Percentiles rank a stretch among this genome's conserved stretches.
Conservation (phyloP, 1,140 invertebrate genomes). For the Sycophaga agraensis region DNA sequence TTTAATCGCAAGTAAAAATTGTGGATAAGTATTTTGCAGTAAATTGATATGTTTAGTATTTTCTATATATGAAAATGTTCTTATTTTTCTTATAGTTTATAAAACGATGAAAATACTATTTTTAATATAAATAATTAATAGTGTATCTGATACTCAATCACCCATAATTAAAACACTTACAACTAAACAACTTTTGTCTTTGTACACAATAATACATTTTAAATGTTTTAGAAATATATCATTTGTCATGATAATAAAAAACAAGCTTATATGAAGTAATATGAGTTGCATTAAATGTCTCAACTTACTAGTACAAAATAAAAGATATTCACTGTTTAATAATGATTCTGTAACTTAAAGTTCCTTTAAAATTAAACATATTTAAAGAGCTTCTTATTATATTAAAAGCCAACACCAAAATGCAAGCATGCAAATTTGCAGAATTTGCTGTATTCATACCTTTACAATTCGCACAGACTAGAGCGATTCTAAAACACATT, state of each 20-base stretch:
- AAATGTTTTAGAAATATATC: conserved; percentile 2
- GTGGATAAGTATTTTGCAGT: conserved; percentile 7
- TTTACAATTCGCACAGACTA: conserved; percentile 25
- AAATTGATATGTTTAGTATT: conserved; percentile 26
- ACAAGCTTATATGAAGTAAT: conserved; percentile 25
- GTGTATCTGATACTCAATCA: conserved; percentile 8
- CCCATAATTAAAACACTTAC: conserved; percentile 21
- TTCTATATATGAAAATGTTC: conserved; percentile 1
- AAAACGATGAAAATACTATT: conserved; percentile 20
- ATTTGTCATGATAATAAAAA: conserved; percentile 3
- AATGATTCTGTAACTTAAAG: conserved; percentile 26
- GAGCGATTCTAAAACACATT: conserved; percentile 7
- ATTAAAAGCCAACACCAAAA: conserved; percentile 16
- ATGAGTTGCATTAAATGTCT: background rate
- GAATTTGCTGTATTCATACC: conserved; percentile 5
- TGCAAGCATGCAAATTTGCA: conserved; percentile 12
- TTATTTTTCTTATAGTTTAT: conserved; percentile 17
- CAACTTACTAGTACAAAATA: conserved; percentile 14
- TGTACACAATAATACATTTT: conserved; percentile 31
- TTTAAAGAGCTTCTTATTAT: background rate
- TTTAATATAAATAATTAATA: conserved; percentile 8
- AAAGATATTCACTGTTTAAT: conserved; percentile 18
- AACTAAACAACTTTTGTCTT: conserved; percentile 28
- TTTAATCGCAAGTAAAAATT: conserved; percentile 11
- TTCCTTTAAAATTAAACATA: conserved; percentile 5